Base-by-base conservation (phyloP, 1,140 invertebrate species). In the Drosophila biarmipes region DNA sequence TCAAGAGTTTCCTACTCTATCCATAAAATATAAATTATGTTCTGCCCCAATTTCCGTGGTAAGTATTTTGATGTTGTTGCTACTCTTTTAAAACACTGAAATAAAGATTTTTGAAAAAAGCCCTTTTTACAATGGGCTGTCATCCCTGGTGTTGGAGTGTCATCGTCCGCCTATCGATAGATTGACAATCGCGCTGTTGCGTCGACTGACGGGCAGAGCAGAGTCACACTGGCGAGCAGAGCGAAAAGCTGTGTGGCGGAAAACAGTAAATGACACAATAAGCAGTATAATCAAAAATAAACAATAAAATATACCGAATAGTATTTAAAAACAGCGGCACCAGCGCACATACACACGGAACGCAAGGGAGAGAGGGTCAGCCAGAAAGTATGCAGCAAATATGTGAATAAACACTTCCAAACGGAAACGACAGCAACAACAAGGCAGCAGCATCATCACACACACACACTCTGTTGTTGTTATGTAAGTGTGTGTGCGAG, bases 371-470 rank as follows among this genome's bases (percentile, higher is more conserved):
- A 37, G 48, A 29, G 49, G n/a, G 31, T 24, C 24, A 38, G 57
- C 53, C 52, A 24, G 1, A 57, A 75, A 75, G 72, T 75, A 75
- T 75, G 72, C 72, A 74, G 40, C 59, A 49, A 67, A 40, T 69
- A 67, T 56, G 62, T 77, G 73, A 75, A 75, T 74, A 57, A 74
- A 21, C 38, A 48, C 42, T 48, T 38, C 37, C 27, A 48, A 40
- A 12, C 11, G 40, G 15, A 42, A 59, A 53, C 43, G 46, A 48
- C 27, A 51, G 48, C 31, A 53, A 38, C 46, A 72, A 24, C 52
- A 56, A 37, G 40, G 42, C 57, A 45, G 34, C 49, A 68, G 29
- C 57, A 52, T 29, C 56, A 51, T 52, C 43, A 57, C 43, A 51
- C 64, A 71, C 55, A 34, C 54, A 69, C 38, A 34, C 37, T 17